A percentile compares a stretch with the other conserved stretches of the same genome.
Evolutionary conservation across 2,113 vertebrate genomes (phyloP).

Genomic region (Cygnus buccinator): DNA sequence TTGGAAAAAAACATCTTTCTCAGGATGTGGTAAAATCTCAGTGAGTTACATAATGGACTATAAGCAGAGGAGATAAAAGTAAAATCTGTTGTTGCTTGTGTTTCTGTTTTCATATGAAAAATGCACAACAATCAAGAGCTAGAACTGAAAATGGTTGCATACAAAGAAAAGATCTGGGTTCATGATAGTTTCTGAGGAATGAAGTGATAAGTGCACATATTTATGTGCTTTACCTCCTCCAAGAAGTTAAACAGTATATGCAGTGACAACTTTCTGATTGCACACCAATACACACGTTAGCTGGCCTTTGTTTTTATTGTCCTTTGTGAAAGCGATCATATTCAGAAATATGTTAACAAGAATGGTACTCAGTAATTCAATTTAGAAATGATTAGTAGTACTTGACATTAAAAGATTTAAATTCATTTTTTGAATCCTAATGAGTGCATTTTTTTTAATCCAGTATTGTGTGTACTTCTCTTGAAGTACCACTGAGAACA

Average conservation of each 20-base stretch:
- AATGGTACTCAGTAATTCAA: conserved; percentile 61
- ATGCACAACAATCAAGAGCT: background rate
- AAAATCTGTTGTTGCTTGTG: background rate
- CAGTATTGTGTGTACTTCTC: conserved; percentile 45
- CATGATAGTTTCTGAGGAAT: background rate
- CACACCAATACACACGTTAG: background rate
- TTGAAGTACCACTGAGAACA: conserved; percentile 52
- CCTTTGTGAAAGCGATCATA: conserved; percentile 37
- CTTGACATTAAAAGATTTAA: conserved; percentile 68
- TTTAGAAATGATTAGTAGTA: conserved; percentile 71
- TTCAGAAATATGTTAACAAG: conserved; percentile 48
- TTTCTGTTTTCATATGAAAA: background rate
- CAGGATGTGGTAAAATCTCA: background rate
- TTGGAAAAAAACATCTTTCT: background rate
- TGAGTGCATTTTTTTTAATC: conserved; percentile 25
- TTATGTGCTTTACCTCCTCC: background rate
- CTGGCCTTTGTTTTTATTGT: background rate
- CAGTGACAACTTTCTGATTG: background rate
- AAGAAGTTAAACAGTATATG: background rate
- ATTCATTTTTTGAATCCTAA: conserved; percentile 66
- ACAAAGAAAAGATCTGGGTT: background rate
- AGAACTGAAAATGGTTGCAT: background rate
- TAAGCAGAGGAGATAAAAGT: background rate
- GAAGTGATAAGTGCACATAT: background rate
- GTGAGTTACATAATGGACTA: background rate